These are phyloP conservation scores for Trachelus troglodyta DNA, from an alignment of 2,888 invertebrate genomes.

Conservation along the genomic window DNA sequence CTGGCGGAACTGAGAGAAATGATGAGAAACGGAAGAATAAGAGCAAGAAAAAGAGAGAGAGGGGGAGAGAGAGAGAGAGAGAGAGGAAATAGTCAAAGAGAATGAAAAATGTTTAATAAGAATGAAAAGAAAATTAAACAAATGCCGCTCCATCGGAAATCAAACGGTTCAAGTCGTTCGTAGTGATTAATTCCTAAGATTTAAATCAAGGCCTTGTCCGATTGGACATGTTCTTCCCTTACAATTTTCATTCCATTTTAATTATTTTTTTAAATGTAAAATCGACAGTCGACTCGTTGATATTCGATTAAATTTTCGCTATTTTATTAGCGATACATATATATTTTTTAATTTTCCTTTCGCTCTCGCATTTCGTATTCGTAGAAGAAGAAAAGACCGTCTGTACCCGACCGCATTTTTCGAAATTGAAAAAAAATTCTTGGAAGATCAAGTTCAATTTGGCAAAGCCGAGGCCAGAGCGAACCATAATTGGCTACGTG, in stretches of 20 bases:
- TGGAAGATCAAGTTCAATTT: not conserved
- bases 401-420: not conserved
- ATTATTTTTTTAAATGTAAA: not conserved
- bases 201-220: slow-evolving; percentile 14
- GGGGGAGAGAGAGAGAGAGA: slow-evolving; percentile 13
- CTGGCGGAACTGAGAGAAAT: slow-evolving; percentile 45
- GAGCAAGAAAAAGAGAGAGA: not conserved
- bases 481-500: slow-evolving; percentile 59
- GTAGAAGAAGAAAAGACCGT: not conserved
- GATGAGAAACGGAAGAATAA: slow-evolving; percentile 23
- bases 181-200: slow-evolving; percentile 35
- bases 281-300: not conserved
- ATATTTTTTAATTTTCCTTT: not conserved
- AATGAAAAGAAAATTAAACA: slow-evolving; percentile 14
- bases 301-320: not conserved
- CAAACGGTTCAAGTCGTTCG: slow-evolving; percentile 40
- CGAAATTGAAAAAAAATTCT: not conserved
- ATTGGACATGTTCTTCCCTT: slow-evolving; percentile 7
- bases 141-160: slow-evolving; percentile 52
- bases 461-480: slow-evolving; percentile 27
- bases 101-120: slow-evolving; percentile 6
- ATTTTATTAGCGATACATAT: not conserved
- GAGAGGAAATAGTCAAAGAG: slow-evolving; percentile 12
- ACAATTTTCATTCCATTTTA: not conserved
- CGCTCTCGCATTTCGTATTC: not conserved